A percentile compares a stretch with the other conserved stretches of the same genome.
phyloP scores from a whole-genome alignment of 2,113 vertebrate species.

The Antigone vipio region DNA sequence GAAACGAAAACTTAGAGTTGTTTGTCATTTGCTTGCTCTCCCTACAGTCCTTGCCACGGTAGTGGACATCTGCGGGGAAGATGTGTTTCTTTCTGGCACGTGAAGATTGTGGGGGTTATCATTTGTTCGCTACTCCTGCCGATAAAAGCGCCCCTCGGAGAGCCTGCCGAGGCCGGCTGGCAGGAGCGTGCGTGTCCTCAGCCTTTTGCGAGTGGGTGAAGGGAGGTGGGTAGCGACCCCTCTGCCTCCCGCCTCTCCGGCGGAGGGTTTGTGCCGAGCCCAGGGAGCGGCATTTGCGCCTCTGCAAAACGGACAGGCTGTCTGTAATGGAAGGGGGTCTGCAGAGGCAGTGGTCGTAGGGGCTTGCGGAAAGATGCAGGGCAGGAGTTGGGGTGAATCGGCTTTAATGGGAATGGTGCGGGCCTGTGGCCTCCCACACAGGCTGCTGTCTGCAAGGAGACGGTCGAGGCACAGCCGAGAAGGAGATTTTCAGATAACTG shows the following conservation, averaged over 20 bases:
- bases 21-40: background rate
- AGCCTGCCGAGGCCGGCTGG: too few species aligned
- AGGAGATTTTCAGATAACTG: background rate
- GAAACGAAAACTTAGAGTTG: background rate
- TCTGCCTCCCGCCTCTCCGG: background rate
- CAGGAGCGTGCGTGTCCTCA: background rate
- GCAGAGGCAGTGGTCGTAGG: background rate
- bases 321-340: background rate
- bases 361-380: background rate
- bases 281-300: background rate
- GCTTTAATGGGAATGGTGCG: background rate
- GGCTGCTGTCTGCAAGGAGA: background rate
- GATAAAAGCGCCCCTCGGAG: background rate
- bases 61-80: background rate
- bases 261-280: background rate
- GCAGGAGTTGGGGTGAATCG: background rate
- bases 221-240: background rate
- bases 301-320: too few species aligned
- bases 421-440: background rate
- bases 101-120: background rate
- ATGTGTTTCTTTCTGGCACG: background rate
- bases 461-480: background rate
- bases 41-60: background rate
- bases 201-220: background rate
- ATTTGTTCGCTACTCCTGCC: background rate